Evolutionary conservation across 2,888 invertebrate genomes (phyloP), one percentile per base, ranked within the genome.

Genomic region (Hypercompe scribonia): DNA sequence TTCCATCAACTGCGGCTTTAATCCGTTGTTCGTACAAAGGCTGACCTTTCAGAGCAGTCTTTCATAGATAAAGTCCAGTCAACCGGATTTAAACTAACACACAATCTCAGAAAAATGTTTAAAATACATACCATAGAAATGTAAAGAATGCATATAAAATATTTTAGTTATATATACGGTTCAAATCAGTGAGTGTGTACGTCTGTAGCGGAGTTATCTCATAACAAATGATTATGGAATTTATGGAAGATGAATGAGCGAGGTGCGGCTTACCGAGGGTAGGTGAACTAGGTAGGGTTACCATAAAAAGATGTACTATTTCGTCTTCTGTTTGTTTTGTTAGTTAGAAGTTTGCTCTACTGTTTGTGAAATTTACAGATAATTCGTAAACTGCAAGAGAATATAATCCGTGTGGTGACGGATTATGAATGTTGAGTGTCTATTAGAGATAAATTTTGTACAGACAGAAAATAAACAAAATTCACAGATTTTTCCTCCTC

Each of bases 141-240:
- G 70, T 77, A 70, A 73, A 77, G 67, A 75, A 66, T 33, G 39
- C 5, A 4, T 10, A 39, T 39, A 39, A 8, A 39, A 11, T 50
- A 50, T 50, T 50, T 50, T 24, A 50, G 76, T 82, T 76, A 78
- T 74, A 82, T 82, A 75, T 70, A 79, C 80, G 75, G 74, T 76
- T 78, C 71, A 84, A 84, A 84, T 84, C 84, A 83, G 79, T 81
- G 78, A 79, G 73, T 86, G 81, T 84, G 80, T 80, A 73, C 76
- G 80, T 79, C 78, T 83, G 84, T 70, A 74, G 74, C 76, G 72
- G 83, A 79, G 85, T 88, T 88, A 88, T 88, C 89, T 89, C 82
- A 83, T 91, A 89, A 91, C 90, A 90, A 91, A 91, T 91, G 90
- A 88, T 87, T 84, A 84, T 81, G 87, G 88, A 88, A 89, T 89